Conservation (phyloP, 2,113 vertebrate genomes). For the Phrynosoma platyrhinos region DNA sequence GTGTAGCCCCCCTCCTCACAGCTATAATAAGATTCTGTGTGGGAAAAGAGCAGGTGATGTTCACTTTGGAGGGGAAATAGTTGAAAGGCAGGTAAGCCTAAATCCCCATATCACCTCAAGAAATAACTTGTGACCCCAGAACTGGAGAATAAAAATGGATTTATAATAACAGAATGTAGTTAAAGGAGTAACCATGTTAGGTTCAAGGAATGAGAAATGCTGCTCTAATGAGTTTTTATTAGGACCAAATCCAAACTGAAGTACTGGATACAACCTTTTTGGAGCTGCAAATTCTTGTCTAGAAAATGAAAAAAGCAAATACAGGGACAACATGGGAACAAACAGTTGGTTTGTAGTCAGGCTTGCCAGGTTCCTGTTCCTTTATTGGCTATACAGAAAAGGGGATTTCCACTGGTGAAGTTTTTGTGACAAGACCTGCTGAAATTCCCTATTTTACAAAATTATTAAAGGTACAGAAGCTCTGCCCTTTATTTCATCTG, state of each 20-base stretch:
- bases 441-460: too few species aligned
- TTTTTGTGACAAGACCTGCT: too few species aligned
- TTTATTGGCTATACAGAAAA: too few species aligned
- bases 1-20: rapidly evolving
- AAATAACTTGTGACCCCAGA: neutral
- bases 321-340: neutral
- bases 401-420: too few species aligned
- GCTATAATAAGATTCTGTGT: neutral
- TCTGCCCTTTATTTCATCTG: too few species aligned
- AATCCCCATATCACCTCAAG: neutral
- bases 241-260: neutral
- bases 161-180: neutral
- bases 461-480: too few species aligned
- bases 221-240: neutral
- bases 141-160: neutral
- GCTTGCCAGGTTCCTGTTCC: neutral
- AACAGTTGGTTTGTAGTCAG: neutral
- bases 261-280: neutral
- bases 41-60: slow-evolving; percentile 16
- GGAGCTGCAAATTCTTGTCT: neutral
- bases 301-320: neutral
- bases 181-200: neutral
- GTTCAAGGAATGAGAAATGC: neutral
- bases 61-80: neutral
- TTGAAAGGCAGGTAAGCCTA: neutral